A percentile compares a stretch with the other conserved stretches of the same genome.
Evolutionary conservation across 2,888 invertebrate genomes (phyloP).

Genomic region (Rhyacophila evoluta): DNA sequence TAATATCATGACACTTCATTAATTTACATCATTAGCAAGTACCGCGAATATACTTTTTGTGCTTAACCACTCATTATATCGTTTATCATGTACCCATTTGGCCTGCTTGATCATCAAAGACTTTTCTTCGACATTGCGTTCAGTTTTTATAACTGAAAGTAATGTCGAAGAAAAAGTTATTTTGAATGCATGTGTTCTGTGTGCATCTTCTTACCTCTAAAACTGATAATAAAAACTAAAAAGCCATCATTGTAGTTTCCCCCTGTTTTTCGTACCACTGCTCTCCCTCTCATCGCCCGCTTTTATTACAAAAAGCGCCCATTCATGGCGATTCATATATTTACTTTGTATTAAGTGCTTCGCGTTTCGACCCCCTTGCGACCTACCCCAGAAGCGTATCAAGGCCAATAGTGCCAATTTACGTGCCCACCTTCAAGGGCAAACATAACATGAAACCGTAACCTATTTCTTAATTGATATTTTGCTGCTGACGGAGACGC

Average conservation of each 20-base stretch:
- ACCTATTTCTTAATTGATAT: neutral
- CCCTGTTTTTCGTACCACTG: conserved; percentile 15
- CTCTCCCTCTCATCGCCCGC: conserved; percentile 35
- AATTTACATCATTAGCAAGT: too few relatives aligned
- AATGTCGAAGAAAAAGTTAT: too few relatives aligned
- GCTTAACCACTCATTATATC: too few relatives aligned
- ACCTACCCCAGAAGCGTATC: conserved; percentile 18
- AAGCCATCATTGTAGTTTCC: neutral
- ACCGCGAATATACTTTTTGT: too few relatives aligned
- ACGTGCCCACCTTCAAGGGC: neutral
- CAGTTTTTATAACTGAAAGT: too few relatives aligned
- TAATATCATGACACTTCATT: too few relatives aligned
- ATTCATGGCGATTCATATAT: conserved; percentile 52
- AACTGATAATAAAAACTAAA: too few relatives aligned
- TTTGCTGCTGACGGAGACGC: neutral
- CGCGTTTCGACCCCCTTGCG: conserved; percentile 32
- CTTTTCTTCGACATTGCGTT: too few relatives aligned
- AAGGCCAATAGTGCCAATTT: conserved; percentile 24
- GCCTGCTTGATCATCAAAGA: too few relatives aligned
- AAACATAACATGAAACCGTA: neutral
- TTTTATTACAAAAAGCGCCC: conserved; percentile 50
- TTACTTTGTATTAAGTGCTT: conserved; percentile 52
- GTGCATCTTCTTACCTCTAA: too few relatives aligned
- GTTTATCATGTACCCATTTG: too few relatives aligned
- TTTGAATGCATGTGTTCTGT: too few relatives aligned